Base-by-base conservation (phyloP, 2,113 vertebrate species). In the Lethenteron reissneri region DNA sequence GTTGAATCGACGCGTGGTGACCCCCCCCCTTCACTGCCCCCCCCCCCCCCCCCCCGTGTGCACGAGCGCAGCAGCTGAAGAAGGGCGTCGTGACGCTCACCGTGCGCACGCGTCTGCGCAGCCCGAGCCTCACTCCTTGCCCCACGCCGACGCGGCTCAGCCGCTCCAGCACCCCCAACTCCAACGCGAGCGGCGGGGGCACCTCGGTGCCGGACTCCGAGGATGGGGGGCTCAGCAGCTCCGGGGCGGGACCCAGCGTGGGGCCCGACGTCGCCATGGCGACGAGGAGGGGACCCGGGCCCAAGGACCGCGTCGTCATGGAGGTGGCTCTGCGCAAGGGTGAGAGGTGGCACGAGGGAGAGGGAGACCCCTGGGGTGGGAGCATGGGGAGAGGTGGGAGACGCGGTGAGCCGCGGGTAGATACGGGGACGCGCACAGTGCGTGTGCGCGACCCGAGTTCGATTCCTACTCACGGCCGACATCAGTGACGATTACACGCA, bases 311-410 rank as follows among this genome's bases (percentile, higher is more conserved):
- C 73, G 84, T 96, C 2, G 82, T 96, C 75, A 97, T 95, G 89
- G 92, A 97, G 73, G 89, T 95, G 58, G 87, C 88, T 0, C 86
- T 97, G 56, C 85, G 87, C 70, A 97, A 97, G 90, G 92, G 92
- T 95, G 72, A 0, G 64, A 57, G n/a, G 3, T 73, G 11, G 72
- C 21, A 64, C 60, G 17, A 15, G 14, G 60, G 14, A 41, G 62
- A 15, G 14, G 62, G 14, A 41, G 62, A 15, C 19, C 62, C 14
- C 62, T 19, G 19, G 7, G 62, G 62, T 15, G 62, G 19, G 19
- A 64, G 14, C 62, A 64, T 64, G 14, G 62, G 19, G 62, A 19
- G 19, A 19, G 62, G 62, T 64, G 62, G 62, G 62, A 64, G 62
- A 8, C 19, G 62, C 14, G 62, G 19, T 5, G 62, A 19, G 19